Percentiles rank a stretch among this genome's conserved stretches.
These are phyloP conservation scores for Nephrotoma guestfalica DNA, from an alignment of 2,888 invertebrate genomes.

Conservation along the genomic window DNA sequence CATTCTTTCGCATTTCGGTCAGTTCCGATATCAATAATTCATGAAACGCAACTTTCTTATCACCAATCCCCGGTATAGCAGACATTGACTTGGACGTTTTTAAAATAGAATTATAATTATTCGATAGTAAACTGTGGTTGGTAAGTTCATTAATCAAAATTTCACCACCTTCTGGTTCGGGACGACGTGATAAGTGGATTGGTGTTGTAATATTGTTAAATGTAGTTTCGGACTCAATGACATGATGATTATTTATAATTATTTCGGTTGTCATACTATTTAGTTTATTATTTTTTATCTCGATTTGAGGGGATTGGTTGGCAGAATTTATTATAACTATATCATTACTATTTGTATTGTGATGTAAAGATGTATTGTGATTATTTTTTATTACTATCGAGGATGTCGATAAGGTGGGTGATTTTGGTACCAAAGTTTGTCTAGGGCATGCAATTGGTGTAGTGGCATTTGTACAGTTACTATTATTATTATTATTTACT, in stretches of 20 bases:
- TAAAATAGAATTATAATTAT: background rate
- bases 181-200: constrained; percentile 10
- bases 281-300: background rate
- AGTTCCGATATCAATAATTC: constrained; percentile 56
- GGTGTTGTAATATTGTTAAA: background rate
- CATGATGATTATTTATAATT: background rate
- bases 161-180: constrained; percentile 14
- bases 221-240: background rate
- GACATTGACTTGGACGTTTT: constrained; percentile 15
- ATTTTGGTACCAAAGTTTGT: background rate
- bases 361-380: background rate
- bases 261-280: constrained; percentile 4
- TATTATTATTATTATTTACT: constrained; percentile 1
- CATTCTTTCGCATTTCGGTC: constrained; percentile 42
- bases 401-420: background rate
- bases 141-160: constrained; percentile 3
- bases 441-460: background rate
- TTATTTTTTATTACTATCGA: background rate
- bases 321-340: background rate
- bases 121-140: background rate
- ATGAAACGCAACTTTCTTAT: constrained; percentile 35
- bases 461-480: background rate
- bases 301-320: background rate
- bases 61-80: constrained; percentile 17
- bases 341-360: background rate